Evolutionary conservation across 2,888 invertebrate species (phyloP).

Genomic region (Embidobia sp.): DNA sequence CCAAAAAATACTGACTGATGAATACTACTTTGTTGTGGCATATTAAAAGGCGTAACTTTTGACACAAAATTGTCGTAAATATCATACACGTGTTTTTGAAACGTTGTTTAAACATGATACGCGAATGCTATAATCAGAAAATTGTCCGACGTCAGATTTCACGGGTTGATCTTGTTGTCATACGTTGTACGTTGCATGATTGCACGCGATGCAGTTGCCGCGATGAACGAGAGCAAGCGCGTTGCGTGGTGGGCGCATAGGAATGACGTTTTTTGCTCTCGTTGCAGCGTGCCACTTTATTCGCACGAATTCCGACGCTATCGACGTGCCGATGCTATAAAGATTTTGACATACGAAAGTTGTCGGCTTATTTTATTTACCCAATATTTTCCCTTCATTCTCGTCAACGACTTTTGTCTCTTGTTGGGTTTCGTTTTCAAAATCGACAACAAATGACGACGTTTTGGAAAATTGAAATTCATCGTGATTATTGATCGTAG

Average conservation of each 20-base stretch:
- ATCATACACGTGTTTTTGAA: conserved; percentile 25
- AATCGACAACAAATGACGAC: too few relatives aligned
- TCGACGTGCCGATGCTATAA: conserved; percentile 19
- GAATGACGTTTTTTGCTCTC: conserved; percentile 38
- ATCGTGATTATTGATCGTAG: too few relatives aligned
- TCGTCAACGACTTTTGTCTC: too few relatives aligned
- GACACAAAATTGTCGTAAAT: conserved; percentile 36
- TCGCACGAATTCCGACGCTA: conserved; percentile 31
- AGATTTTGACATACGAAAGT: too few relatives aligned
- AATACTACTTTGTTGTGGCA: conserved; percentile 32
- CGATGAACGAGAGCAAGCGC: conserved; percentile 35
- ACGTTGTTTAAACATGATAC: conserved; percentile 35
- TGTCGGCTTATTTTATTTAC: too few relatives aligned
- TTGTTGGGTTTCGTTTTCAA: too few relatives aligned
- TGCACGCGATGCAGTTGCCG: conserved; percentile 58
- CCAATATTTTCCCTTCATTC: too few relatives aligned
- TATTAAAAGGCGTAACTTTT: conserved; percentile 41
- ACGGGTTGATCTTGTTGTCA: conserved; percentile 60
- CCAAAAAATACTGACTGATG: too few relatives aligned
- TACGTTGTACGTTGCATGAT: conserved; percentile 58
- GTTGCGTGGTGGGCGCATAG: conserved; percentile 38
- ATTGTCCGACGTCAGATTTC: conserved; percentile 57
- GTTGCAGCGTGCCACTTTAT: conserved; percentile 34
- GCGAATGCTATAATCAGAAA: conserved; percentile 59
- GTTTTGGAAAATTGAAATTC: too few relatives aligned